Evolutionary conservation across 2,888 invertebrate genomes (phyloP).

Genomic region (Agriopis marginaria): DNA sequence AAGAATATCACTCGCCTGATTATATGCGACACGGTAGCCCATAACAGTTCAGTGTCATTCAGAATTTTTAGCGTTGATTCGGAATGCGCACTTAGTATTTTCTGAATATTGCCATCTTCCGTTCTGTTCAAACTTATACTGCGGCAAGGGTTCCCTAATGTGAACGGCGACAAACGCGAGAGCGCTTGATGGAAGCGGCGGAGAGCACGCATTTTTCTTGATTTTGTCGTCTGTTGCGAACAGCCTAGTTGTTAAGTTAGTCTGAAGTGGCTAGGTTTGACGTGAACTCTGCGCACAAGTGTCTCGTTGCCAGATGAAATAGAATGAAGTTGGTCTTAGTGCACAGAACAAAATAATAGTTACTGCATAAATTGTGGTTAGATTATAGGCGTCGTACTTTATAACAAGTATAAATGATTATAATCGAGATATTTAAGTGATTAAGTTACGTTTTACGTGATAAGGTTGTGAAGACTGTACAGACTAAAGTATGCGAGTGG

Average conservation of each 20-base stretch:
- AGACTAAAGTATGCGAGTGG: too few relatives aligned
- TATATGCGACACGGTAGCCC: too few relatives aligned
- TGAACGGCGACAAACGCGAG: conserved; percentile 60
- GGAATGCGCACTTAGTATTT: too few relatives aligned
- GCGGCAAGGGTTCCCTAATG: conserved; percentile 62
- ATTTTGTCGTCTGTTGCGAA: conserved; percentile 49
- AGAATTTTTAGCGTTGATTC: too few relatives aligned
- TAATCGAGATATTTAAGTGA: too few relatives aligned
- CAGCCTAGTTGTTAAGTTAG: conserved; percentile 43
- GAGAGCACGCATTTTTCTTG: conserved; percentile 59
- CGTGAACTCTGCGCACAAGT: conserved; percentile 20
- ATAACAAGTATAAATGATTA: too few relatives aligned
- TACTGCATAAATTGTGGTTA: background rate
- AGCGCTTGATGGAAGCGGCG: conserved; percentile 61
- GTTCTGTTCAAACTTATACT: conserved; percentile 4
- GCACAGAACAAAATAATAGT: background rate
- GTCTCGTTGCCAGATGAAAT: conserved; percentile 10
- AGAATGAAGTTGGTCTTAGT: conserved; percentile 2
- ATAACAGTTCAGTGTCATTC: too few relatives aligned
- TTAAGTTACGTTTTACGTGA: too few relatives aligned
- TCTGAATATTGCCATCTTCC: background rate
- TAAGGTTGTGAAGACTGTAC: too few relatives aligned
- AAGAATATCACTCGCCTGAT: too few relatives aligned
- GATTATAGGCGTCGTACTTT: background rate
- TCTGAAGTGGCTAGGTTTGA: conserved; percentile 37